phyloP scores from a whole-genome alignment of 2,797 vertebrate genomes.

The Nannoperca obscura region DNA sequence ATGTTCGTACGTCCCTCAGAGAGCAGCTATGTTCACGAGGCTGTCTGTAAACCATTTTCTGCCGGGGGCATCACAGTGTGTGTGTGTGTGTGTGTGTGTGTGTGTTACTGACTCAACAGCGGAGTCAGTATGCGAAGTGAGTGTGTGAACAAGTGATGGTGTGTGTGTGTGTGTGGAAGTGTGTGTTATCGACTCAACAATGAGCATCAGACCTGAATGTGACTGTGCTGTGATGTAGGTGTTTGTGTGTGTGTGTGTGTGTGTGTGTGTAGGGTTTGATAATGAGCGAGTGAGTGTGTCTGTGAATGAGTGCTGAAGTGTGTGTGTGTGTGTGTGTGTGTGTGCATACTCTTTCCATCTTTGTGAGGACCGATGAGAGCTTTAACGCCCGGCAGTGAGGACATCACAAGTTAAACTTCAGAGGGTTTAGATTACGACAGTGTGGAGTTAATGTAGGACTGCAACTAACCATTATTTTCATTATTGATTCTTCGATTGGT shows the following conservation, averaged over 20 bases:
- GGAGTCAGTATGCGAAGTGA: conserved; percentile 19
- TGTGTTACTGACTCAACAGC: conserved; percentile 22
- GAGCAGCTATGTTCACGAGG: conserved; percentile 53
- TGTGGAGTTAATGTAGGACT: neutral
- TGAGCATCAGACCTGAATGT: conserved; percentile 5
- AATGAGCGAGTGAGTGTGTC: neutral
- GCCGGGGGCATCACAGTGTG: conserved; percentile 41
- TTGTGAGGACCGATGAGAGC: neutral
- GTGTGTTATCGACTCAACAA: conserved; percentile 15
- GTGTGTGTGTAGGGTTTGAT: neutral
- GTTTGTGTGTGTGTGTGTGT: neutral
- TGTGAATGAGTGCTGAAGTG: conserved; percentile 2
- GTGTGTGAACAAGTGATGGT: conserved; percentile 1
- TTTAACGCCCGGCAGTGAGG: neutral
- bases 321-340: conserved; percentile 2
- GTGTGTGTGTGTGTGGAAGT: too few species aligned
- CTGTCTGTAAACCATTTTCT: conserved; percentile 70
- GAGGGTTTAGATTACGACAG: neutral
- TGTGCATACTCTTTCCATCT: too few species aligned
- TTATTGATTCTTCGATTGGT: too few species aligned
- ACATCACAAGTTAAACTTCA: neutral
- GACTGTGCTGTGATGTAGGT: conserved; percentile 12
- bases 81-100: conserved; percentile 26
- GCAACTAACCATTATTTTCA: neutral
- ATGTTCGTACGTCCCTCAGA: conserved; percentile 73